phyloP scores from a whole-genome alignment of 2,113 vertebrate species.

The Vidua macroura region DNA sequence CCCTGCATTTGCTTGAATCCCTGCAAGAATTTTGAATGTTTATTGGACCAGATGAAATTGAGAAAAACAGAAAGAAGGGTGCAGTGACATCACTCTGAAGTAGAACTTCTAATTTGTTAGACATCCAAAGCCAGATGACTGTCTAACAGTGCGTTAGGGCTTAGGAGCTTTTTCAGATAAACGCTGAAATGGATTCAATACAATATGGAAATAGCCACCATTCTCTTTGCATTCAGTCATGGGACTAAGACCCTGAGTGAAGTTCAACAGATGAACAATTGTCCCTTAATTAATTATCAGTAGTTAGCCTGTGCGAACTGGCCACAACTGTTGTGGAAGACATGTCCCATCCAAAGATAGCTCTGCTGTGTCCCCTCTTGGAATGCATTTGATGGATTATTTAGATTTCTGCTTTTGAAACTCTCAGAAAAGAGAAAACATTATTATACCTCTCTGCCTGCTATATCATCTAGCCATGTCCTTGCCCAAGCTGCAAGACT shows the following conservation, averaged over 20 bases:
- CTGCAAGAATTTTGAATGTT: fast-evolving
- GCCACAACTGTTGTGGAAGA: not conserved
- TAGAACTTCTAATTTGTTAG: not conserved
- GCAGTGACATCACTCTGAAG: not conserved
- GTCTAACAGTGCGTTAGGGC: not conserved
- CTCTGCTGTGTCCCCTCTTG: not conserved
- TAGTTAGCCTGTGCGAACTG: not conserved
- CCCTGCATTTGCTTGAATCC: fast-evolving
- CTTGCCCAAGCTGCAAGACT: not conserved
- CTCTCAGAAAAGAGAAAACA: not conserved
- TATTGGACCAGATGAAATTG: not conserved
- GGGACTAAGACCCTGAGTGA: not conserved
- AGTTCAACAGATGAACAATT: not conserved
- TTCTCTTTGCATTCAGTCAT: not conserved
- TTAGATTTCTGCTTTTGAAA: not conserved
- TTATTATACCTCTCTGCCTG: not conserved
- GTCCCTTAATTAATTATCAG: not conserved
- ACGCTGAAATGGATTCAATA: not conserved
- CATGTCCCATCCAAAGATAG: not conserved
- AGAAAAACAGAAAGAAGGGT: not conserved
- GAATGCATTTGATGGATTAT: not conserved
- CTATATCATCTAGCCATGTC: not conserved
- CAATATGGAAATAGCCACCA: not conserved
- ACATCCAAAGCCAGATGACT: not conserved
- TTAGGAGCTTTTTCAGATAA: not conserved